phyloP scores from a whole-genome alignment of 2,888 invertebrate species.

The Druceiella hillmani region DNA sequence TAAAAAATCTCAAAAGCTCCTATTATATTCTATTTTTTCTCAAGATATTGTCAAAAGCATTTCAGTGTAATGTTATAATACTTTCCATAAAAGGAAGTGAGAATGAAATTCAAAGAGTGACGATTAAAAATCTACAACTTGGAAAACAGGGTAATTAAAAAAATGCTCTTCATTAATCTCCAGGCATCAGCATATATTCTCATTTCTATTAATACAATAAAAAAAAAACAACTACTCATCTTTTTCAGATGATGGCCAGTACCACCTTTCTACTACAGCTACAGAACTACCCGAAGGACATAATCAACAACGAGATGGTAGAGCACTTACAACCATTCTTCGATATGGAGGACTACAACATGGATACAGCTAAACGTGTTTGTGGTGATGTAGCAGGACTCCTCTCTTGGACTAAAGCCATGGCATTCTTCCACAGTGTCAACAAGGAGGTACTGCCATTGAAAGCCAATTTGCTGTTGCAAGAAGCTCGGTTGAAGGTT shows the following conservation, averaged over 20 bases:
- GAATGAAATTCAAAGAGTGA: too few species aligned
- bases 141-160: too few species aligned
- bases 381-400: constrained; percentile 96
- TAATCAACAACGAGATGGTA: constrained; percentile 96
- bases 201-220: constrained; percentile 1
- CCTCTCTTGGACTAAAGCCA: constrained; percentile 93
- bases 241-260: constrained; percentile 84
- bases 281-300: constrained; percentile 93
- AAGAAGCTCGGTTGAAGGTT: constrained; percentile 82
- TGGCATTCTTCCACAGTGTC: constrained; percentile 93
- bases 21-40: too few species aligned
- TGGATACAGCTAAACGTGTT: constrained; percentile 93
- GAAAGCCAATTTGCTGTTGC: constrained; percentile 85
- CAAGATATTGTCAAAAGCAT: too few species aligned
- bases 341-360: constrained; percentile 94
- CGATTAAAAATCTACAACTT: too few species aligned
- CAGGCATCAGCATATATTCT: too few species aligned
- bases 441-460: constrained; percentile 94
- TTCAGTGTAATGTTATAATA: too few species aligned
- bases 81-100: too few species aligned
- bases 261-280: constrained; percentile 87
- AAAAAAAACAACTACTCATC: constrained; percentile 3
- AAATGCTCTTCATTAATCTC: too few species aligned
- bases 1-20: too few species aligned
- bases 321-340: constrained; percentile 89